Base-by-base conservation (phyloP, 1,140 invertebrate genomes). In the Homalodisca vitripennis region DNA sequence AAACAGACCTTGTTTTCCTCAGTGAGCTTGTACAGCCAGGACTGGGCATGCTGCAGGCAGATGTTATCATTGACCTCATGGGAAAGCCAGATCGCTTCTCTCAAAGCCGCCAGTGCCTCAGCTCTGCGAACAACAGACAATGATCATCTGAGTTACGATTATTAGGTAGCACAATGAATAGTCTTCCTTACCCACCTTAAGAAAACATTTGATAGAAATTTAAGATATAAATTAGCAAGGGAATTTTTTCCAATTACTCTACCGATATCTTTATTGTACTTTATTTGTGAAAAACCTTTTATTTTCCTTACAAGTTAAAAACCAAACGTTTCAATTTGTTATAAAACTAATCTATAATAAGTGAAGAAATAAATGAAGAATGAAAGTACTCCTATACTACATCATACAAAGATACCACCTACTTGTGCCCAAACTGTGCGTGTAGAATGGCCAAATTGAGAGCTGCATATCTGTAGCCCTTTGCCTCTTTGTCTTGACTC, bases 361-460 rank as follows among this genome's bases (percentile, higher is more conserved):
- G n/a, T n/a, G n/a, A n/a, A n/a, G n/a, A n/a, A n/a, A n/a, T n/a
- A n/a, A n/a, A n/a, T n/a, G n/a, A n/a, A n/a, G n/a, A n/a, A n/a
- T n/a, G n/a, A n/a, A n/a, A n/a, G n/a, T n/a, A n/a, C n/a, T n/a
- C n/a, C n/a, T n/a, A n/a, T n/a, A n/a, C n/a, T n/a, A n/a, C n/a
- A n/a, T n/a, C n/a, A n/a, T n/a, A n/a, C n/a, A n/a, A n/a, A n/a
- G n/a, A n/a, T n/a, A n/a, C n/a, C n/a, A 81, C 82, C 82, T 83
- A 93, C 87, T 88, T 92, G 74, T 95, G 92, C 13, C 89, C 89
- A 81, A 97, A 95, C 73, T 91, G 87, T 48, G 89, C 90, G 80
- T 95, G 92, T 69, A 97, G 83, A 29, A 93, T 89, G 1, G 93
- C 93, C 69, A 97, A 81, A 81, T 97, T 97, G 0, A 97, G 81